These are phyloP conservation scores for Cyanoderma ruficeps DNA, from an alignment of 2,113 vertebrate genomes.

Conservation along the genomic window DNA sequence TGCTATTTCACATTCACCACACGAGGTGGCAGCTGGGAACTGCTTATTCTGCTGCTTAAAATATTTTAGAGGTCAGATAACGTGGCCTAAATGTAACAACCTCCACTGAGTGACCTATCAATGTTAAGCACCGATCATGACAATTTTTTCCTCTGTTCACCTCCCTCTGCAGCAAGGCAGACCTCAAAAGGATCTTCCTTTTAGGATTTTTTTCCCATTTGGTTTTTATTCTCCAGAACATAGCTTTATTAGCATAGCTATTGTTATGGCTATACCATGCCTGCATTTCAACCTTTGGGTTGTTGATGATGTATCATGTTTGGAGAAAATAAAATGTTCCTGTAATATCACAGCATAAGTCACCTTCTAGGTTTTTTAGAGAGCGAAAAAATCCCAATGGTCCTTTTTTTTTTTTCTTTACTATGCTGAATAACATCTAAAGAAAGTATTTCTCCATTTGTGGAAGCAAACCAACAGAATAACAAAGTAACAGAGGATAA, in stretches of 20 bases:
- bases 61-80: neutral
- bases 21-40: neutral
- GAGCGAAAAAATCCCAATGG: neutral
- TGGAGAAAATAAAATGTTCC: neutral
- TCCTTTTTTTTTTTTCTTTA: neutral
- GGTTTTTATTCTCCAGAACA: neutral
- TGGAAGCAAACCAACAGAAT: neutral
- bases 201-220: neutral
- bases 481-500: neutral
- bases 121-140: neutral
- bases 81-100: neutral
- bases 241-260: neutral
- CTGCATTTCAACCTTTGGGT: neutral
- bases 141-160: neutral
- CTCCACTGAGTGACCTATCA: neutral
- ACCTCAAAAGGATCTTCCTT: neutral
- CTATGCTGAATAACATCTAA: neutral
- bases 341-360: neutral
- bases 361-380: neutral
- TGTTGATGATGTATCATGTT: neutral
- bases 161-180: neutral
- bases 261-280: neutral
- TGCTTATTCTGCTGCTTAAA: neutral
- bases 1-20: neutral
- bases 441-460: neutral